Conservation (phyloP, 2,888 invertebrate genomes). For the Thalpophila matura region DNA sequence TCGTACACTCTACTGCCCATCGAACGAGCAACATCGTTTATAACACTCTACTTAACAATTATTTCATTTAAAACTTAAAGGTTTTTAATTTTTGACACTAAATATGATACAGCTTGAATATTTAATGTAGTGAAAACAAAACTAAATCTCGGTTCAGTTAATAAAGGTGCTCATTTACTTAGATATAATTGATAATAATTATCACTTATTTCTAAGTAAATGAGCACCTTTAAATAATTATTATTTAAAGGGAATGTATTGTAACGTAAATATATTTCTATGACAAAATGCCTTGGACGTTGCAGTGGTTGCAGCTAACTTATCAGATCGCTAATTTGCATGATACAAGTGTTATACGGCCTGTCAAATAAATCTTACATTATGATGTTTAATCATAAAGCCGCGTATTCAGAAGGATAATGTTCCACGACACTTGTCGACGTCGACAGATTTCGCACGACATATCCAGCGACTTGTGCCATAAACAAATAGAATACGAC, state of each 20-base stretch:
- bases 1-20: neutral
- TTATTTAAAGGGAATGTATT: constrained; percentile 1
- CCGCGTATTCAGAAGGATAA: too few species aligned
- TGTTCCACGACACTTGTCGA: too few species aligned
- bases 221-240: too few species aligned
- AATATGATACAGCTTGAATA: neutral
- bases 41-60: neutral
- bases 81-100: neutral
- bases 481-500: too few species aligned
- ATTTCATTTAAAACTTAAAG: neutral
- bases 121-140: neutral
- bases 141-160: neutral
- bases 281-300: neutral
- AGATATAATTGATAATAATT: constrained; percentile 1
- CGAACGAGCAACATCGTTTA: neutral
- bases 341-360: too few species aligned
- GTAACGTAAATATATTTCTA: neutral
- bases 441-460: too few species aligned
- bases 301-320: too few species aligned
- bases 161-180: neutral
- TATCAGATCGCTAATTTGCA: too few species aligned
- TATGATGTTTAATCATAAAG: too few species aligned
- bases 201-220: too few species aligned
- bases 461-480: too few species aligned
- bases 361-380: too few species aligned